Evolutionary conservation across 2,888 invertebrate genomes (phyloP).

Genomic region (Conchocele bisecta): DNA sequence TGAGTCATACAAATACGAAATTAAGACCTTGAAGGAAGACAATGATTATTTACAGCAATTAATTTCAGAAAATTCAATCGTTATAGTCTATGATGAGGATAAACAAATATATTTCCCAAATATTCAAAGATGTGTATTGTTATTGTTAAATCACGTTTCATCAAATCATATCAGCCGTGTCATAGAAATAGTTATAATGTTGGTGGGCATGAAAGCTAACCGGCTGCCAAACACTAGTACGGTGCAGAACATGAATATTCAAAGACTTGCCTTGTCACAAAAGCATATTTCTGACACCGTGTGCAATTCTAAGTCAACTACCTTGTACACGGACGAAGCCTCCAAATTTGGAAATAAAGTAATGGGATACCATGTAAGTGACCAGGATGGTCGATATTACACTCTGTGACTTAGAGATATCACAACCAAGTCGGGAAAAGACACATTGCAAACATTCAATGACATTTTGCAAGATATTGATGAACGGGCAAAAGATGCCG

Average conservation of each 20-base stretch:
- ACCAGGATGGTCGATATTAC: conserved; percentile 11
- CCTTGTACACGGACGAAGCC: conserved; percentile 32
- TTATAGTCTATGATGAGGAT: conserved; percentile 19
- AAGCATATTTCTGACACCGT: conserved; percentile 20
- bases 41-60: conserved; percentile 9
- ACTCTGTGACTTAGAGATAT: conserved; percentile 20
- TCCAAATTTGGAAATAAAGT: conserved; percentile 31
- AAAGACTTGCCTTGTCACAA: conserved; percentile 23
- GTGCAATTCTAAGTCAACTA: not conserved
- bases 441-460: conserved; percentile 26
- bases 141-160: conserved; percentile 22
- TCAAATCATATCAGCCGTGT: conserved; percentile 14
- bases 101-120: conserved; percentile 4
- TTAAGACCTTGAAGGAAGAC: too few species aligned
- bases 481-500: conserved; percentile 11
- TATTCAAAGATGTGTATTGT: conserved; percentile 23
- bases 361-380: conserved; percentile 20
- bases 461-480: conserved; percentile 9
- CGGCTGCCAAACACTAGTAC: conserved; percentile 14
- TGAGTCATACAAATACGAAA: too few species aligned
- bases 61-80: not conserved
- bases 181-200: conserved; percentile 11
- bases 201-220: conserved; percentile 13
- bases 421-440: conserved; percentile 19
- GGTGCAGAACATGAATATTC: conserved; percentile 26